Base-by-base conservation (phyloP, 2,113 vertebrate genomes). In the Clinocottus analis region DNA sequence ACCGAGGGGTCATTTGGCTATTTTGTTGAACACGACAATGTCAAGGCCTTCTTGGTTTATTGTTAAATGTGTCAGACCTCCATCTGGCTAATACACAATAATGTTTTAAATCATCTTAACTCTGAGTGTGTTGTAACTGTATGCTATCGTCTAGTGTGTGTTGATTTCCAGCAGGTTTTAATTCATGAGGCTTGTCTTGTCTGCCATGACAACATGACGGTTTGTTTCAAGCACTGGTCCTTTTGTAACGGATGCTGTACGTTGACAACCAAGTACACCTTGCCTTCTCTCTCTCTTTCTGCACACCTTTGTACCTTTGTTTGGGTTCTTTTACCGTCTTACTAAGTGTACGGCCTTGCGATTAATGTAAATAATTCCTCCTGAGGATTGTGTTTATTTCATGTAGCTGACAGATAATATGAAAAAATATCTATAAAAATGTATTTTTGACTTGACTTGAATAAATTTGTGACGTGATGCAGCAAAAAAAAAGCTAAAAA, bases 391-490 rank as follows among this genome's bases (percentile, higher is more conserved):
- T 94, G 85, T 93, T 92, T 91, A 88, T 92, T 93, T 94, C 89
- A 93, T 95, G 94, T 94, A 94, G 94, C 95, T 95, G 86, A 94
- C 84, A 71, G 84, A 90, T 25, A 25, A 56, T 56, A 56, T 25
- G 82, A 82, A 79, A 97, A 96, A 97, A 96, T 95, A 88, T 89
- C 92, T 93, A 94, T 95, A 93, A 93, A 94, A 94, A 94, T 93
- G 93, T 92, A 94, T 94, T 99, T 99, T 97, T 97, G 97, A 97
- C 94, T 96, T 94, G 94, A 96, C 59, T 77, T 94, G 96, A 99
- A 97, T 99, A 98, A 99, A 97, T 96, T 93, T 97, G 94, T 93
- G 90, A 90, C 49, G 97, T 96, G 77, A 95, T 96, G 97, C 95
- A 97, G 95, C 96, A 96, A 94, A 95, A 85, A 70, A 72, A 59